Conservation (phyloP, 2,113 vertebrate genomes). For the Vicugna pacos region DNA sequence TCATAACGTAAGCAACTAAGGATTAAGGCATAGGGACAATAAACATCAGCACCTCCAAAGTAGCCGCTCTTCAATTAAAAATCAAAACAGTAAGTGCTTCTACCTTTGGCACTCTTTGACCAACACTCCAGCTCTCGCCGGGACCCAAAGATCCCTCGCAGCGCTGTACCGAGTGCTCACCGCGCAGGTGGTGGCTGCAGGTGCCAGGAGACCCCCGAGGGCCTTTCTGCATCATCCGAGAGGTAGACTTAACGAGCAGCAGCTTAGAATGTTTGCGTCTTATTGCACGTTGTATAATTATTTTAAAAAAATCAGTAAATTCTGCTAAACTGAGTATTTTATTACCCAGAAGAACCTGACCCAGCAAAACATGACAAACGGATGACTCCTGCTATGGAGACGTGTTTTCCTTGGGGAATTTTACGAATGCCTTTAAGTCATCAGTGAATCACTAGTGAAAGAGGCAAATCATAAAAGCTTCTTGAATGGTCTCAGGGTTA, state of each 20-base stretch:
- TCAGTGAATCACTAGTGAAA: conserved; percentile 39
- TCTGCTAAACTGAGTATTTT: not conserved
- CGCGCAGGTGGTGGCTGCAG: not conserved
- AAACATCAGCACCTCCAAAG: not conserved
- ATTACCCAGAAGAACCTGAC: not conserved
- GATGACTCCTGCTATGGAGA: not conserved
- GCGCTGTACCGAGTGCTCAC: not conserved
- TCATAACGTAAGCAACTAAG: conserved; percentile 43
- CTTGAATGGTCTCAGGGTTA: not conserved
- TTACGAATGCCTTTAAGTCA: not conserved
- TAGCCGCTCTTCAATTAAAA: not conserved
- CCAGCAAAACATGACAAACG: not conserved
- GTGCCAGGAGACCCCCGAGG: not conserved
- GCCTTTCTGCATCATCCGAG: not conserved
- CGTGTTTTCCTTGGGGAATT: not conserved
- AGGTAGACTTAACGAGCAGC: not conserved
- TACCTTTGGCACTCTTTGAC: not conserved
- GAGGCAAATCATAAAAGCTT: not conserved
- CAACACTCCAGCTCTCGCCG: not conserved
- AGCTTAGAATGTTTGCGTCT: not conserved
- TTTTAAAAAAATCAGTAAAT: conserved; percentile 44
- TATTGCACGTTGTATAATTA: not conserved
- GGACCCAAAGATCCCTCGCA: not conserved
- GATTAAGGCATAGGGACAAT: not conserved
- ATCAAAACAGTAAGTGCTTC: not conserved